Base-by-base conservation (phyloP, 2,113 vertebrate genomes). In the Zingel zingel region DNA sequence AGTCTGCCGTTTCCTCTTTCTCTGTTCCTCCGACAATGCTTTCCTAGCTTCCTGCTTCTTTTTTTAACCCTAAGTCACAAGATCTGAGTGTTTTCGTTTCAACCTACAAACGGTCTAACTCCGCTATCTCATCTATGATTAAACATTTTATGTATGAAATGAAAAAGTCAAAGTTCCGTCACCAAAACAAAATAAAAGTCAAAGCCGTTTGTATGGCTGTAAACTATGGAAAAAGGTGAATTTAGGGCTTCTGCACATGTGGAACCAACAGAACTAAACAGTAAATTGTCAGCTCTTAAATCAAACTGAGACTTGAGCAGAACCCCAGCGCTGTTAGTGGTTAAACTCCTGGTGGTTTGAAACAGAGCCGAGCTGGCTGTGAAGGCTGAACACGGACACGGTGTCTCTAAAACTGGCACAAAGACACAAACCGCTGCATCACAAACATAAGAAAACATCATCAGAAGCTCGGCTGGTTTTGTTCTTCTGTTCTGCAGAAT, bases 371-470 rank as follows among this genome's bases (percentile, higher is more conserved):
- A 74, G 36, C 75, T 70, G 58, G 27, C 33, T 56, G 47, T 33
- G 48, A 59, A 71, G 56, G 69, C 76, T 11, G 53, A 76, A 72
- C 79, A 81, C 73, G 11, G 19, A 90, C 51, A 9, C 11, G 30
- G 58, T 53, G 50, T 53, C 72, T 85, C 51, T 74, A 85, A 78
- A 86, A 90, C 87, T 85, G 89, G 77, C 84, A 92, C 89, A 82
- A 53, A 64, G 73, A 80, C 9, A 84, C 74, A 74, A 69, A 81
- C 16, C 0, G 54, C 6, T 77, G 71, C 69, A 71, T 69, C 82
- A 87, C 62, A 84, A 61, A 76, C 73, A 67, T 6, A 18, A 59
- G 15, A 45, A 70, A 68, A 65, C 70, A 25, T 36, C 48, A 39
- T 19, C 62, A 67, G 47, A 47, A 81, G 70, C 63, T 70, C 18